phyloP scores from a whole-genome alignment of 1,140 invertebrate genomes.

The Ceratina calcarata region DNA sequence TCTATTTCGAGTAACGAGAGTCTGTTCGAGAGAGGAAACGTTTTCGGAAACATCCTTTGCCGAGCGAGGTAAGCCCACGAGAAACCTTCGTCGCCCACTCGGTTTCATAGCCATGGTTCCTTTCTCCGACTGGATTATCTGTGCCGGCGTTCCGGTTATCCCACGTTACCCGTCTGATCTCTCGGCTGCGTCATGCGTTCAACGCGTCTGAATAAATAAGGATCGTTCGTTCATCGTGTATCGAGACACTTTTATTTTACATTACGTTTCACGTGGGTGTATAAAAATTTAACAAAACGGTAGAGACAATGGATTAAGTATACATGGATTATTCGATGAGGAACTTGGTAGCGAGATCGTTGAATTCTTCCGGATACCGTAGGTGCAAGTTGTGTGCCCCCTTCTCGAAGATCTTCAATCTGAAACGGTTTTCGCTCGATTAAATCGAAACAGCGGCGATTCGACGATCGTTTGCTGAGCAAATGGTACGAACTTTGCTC shows the following conservation, averaged over 20 bases:
- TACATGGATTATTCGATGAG: slow-evolving; percentile 70
- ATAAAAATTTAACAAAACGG: neutral
- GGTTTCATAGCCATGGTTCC: slow-evolving; percentile 28
- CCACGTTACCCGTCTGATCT: slow-evolving; percentile 64
- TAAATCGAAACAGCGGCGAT: neutral
- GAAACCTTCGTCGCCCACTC: slow-evolving; percentile 41
- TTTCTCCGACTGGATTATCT: too few relatives aligned
- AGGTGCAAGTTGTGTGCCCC: slow-evolving; percentile 93
- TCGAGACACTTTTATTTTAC: too few relatives aligned
- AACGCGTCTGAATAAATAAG: slow-evolving; percentile 19
- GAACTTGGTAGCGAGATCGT: slow-evolving; percentile 86
- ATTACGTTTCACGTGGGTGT: slow-evolving; percentile 79
- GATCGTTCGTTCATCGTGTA: slow-evolving; percentile 48
- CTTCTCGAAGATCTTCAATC: slow-evolving; percentile 87
- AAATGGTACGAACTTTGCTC: slow-evolving; percentile 81
- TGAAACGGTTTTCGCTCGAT: slow-evolving; percentile 73
- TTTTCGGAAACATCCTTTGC: neutral
- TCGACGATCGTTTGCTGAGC: neutral
- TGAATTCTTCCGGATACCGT: slow-evolving; percentile 89
- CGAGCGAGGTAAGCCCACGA: neutral
- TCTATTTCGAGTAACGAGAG: too few relatives aligned
- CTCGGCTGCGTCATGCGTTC: slow-evolving; percentile 55
- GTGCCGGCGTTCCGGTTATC: slow-evolving; percentile 55
- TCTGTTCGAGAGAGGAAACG: neutral
- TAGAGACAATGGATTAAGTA: neutral